phyloP scores from a whole-genome alignment of 2,113 vertebrate species.

The Ciconia stormi region DNA sequence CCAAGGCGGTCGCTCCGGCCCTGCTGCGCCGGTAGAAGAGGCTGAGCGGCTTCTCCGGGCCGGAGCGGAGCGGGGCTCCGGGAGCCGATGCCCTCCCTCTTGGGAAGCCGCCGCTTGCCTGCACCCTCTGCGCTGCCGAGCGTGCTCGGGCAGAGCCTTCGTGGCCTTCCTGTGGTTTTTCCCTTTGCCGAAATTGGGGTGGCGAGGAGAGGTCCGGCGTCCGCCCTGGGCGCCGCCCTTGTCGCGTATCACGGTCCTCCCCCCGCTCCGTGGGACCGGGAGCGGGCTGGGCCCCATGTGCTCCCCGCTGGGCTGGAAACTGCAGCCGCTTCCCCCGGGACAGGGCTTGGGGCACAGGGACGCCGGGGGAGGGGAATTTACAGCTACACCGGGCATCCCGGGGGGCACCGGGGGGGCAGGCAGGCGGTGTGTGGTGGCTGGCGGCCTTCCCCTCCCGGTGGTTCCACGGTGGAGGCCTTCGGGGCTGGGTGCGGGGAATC shows the following conservation, averaged over 20 bases:
- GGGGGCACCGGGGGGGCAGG: no score
- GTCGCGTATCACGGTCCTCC: accelerated
- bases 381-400: background rate
- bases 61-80: background rate
- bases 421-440: no score
- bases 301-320: background rate
- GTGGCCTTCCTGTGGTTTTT: background rate
- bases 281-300: background rate
- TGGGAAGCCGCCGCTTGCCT: background rate
- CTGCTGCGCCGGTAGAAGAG: background rate
- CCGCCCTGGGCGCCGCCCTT: accelerated
- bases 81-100: background rate
- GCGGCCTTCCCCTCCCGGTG: no score
- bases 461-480: background rate
- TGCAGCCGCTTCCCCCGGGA: background rate
- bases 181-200: background rate
- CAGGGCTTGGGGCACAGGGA: background rate
- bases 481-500: no score
- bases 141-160: background rate
- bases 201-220: background rate
- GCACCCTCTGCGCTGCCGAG: background rate
- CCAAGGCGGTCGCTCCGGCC: background rate
- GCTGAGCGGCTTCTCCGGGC: background rate
- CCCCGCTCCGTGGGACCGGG: background rate
- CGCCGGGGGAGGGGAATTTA: accelerated